Evolutionary conservation across 2,797 vertebrate species (phyloP).

Genomic region (Phalloptychus januarius): DNA sequence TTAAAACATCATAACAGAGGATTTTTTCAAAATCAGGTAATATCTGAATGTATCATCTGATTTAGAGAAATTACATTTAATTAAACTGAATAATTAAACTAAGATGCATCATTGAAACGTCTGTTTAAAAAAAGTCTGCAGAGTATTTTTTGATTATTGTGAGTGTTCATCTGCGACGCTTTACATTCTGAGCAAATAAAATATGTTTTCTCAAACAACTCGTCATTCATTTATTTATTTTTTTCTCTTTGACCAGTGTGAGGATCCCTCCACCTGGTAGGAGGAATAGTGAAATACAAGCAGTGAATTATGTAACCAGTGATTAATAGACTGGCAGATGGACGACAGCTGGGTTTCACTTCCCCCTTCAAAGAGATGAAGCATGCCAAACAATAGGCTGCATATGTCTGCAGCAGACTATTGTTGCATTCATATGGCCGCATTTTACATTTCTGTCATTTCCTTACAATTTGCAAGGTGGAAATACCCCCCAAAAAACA

Average conservation of each 20-base stretch:
- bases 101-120: constrained; percentile 23
- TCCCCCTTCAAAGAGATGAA: constrained; percentile 24
- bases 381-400: constrained; percentile 1
- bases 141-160: constrained; percentile 3
- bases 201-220: constrained; percentile 41
- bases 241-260: not conserved
- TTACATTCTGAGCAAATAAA: constrained; percentile 49
- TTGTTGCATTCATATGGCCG: not conserved
- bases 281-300: constrained; percentile 21
- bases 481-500: not conserved
- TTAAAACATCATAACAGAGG: constrained; percentile 7
- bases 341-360: constrained; percentile 59
- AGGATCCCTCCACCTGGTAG: not conserved
- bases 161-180: not conserved
- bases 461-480: not conserved
- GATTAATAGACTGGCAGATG: constrained; percentile 57
- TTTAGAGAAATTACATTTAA: constrained; percentile 40
- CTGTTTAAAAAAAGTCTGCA: constrained; percentile 11
- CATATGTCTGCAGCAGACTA: not conserved
- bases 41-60: not conserved
- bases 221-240: not conserved
- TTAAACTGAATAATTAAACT: constrained; percentile 36
- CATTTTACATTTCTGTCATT: not conserved
- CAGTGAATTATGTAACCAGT: constrained; percentile 45
- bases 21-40: not conserved